Base-by-base conservation (phyloP, 2,888 invertebrate species). In the Drosophila barbarae region DNA sequence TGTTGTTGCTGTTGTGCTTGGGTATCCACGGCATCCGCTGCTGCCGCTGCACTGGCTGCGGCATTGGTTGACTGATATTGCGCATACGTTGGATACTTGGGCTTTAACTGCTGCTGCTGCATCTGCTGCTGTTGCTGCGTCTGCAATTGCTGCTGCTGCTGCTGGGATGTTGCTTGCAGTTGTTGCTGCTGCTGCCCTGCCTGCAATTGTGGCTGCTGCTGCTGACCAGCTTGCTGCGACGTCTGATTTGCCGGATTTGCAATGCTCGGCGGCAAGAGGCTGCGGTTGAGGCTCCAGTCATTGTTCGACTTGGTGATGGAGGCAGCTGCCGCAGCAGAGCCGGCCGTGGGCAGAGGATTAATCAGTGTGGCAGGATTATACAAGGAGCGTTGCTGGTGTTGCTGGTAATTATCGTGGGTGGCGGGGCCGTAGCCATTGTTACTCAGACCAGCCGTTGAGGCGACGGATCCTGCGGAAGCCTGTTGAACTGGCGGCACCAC, bases 11-110 rank as follows among this genome's bases (percentile, higher is more conserved):
- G 57, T 28, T 59, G 36, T 2, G 54, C 54, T 58, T 28, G 34
- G 5, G 4, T 60, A 7, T 76, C 76, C 0, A 72, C 76, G 2
- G 60, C 74, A 59, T 77, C 72, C 5, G 76, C 74, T 13, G 73
- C 74, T 6, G 79, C 77, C n/a, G 84, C 77, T 28, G 83, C 74
- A 57, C 72, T 76, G 3, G 76, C 74, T 6, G 84, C 83, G 7
- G 85, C 77, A 63, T 83, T 82, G 30, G 86, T 76, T 2, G 87
- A 79, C 56, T 87, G 87, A 69, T 87, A 87, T 59, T 87, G 87
- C 5, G 87, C 84, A 69, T 87, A 87, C 0, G 86, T 87, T 12
- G 87, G 87, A 75, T 87, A 87, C 32, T 86, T 84, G 1, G 84
- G 75, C 30, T 44, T 85, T 38, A 54, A 18, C 21, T 60, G 46